A percentile compares a stretch with the other conserved stretches of the same genome.
These are phyloP conservation scores for Zophobas morio DNA, from an alignment of 1,140 invertebrate species.

Conservation along the genomic window DNA sequence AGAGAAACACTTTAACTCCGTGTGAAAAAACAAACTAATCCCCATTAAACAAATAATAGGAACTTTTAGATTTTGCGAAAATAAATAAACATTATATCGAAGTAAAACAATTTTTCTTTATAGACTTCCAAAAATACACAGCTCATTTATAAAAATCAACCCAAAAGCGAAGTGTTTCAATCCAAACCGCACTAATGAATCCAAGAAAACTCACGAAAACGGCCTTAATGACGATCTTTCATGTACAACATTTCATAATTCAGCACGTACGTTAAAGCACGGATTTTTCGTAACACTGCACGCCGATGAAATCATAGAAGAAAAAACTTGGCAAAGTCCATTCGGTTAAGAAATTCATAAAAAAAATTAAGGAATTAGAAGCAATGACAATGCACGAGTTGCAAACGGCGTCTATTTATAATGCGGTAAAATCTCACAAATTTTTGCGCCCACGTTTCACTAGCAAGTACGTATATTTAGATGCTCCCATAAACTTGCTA, in stretches of 20 bases:
- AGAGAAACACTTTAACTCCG: constrained; percentile 5
- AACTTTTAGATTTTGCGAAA: constrained; percentile 21
- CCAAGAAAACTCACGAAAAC: too few species aligned
- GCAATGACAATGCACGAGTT: constrained; percentile 40
- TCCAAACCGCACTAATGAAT: too few species aligned
- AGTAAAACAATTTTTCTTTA: constrained; percentile 21
- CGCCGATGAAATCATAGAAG: neutral
- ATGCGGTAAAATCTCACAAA: constrained; percentile 43
- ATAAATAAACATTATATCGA: constrained; percentile 23
- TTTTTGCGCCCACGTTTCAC: constrained; percentile 46
- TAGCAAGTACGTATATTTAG: constrained; percentile 48
- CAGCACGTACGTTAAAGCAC: too few species aligned
- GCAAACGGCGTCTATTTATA: constrained; percentile 43
- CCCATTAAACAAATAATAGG: constrained; percentile 22
- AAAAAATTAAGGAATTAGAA: constrained; percentile 21
- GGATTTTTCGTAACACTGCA: too few species aligned
- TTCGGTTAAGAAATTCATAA: constrained; percentile 1
- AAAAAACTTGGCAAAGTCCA: constrained; percentile 4
- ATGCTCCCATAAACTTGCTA: constrained; percentile 45
- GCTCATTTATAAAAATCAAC: neutral
- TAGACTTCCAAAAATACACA: constrained; percentile 25
- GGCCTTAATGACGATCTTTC: too few species aligned
- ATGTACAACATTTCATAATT: too few species aligned
- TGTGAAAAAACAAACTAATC: constrained; percentile 15
- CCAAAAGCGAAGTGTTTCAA: too few species aligned